Conservation (phyloP, 2,888 invertebrate genomes). For the Caenorhabditis macrosperma region DNA sequence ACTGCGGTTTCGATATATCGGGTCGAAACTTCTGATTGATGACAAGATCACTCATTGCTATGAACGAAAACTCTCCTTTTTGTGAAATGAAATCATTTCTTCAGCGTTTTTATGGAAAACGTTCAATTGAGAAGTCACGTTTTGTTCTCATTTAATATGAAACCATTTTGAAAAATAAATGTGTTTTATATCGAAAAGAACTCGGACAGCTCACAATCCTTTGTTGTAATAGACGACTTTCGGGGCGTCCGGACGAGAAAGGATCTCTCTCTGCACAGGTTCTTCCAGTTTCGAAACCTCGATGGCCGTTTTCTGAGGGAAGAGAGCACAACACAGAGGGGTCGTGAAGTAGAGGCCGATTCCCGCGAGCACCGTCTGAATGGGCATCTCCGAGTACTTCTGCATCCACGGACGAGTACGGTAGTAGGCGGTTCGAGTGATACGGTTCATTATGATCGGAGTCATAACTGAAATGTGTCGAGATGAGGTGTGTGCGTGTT, state of each 20-base stretch:
- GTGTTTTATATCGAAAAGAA: no score
- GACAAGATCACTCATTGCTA: constrained; percentile 59
- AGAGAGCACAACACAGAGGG: constrained; percentile 94
- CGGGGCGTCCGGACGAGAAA: constrained; percentile 84
- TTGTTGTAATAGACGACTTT: constrained; percentile 90
- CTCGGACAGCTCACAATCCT: constrained; percentile 88
- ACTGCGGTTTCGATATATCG: constrained; percentile 89
- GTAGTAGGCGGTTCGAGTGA: constrained; percentile 85
- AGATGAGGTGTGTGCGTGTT: no score
- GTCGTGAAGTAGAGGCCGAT: constrained; percentile 90
- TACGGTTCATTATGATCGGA: constrained; percentile 89
- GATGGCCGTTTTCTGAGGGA: constrained; percentile 86
- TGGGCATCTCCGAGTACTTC: constrained; percentile 62
- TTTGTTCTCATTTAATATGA: no score
- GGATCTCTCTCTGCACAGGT: constrained; percentile 85
- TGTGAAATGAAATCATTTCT: constrained; percentile 15
- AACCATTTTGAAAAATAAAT: not conserved
- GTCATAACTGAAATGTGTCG: constrained; percentile 87
- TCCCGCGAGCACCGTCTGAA: constrained; percentile 70
- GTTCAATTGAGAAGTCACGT: no score
- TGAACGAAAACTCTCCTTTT: not conserved
- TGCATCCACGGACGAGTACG: constrained; percentile 49
- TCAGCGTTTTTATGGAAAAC: no score
- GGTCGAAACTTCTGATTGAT: constrained; percentile 72
- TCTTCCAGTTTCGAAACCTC: constrained; percentile 85